Conservation (phyloP, 2,888 invertebrate species). For the Metopia argyrocephala region DNA sequence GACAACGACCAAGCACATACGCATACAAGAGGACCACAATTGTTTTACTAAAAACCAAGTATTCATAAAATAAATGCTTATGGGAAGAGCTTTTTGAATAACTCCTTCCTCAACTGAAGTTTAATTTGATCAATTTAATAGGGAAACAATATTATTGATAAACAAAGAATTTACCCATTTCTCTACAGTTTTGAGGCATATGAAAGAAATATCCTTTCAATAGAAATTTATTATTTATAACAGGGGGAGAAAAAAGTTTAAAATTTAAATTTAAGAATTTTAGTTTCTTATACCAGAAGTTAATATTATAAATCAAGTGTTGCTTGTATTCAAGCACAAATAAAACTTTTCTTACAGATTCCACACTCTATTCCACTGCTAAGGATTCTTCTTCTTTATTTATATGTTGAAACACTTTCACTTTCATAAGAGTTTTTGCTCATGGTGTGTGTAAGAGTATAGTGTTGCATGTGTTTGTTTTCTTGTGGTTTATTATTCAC, state of each 20-base stretch:
- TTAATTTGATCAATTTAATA: conserved; percentile 78
- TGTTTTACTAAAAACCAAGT: conserved; percentile 3
- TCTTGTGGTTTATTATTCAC: conserved; percentile 78
- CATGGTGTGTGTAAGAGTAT: conserved; percentile 35
- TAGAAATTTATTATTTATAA: conserved; percentile 45
- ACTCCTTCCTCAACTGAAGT: conserved; percentile 67
- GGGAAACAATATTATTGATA: conserved; percentile 77
- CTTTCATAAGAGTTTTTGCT: conserved; percentile 62
- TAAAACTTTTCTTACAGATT: background rate
- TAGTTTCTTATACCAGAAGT: conserved; percentile 19
- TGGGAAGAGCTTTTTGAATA: conserved; percentile 3
- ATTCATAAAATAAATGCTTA: background rate
- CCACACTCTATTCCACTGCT: background rate
- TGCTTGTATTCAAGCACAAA: background rate
- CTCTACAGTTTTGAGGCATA: background rate
- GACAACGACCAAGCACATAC: background rate
- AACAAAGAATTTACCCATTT: conserved; percentile 17
- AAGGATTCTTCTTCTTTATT: background rate
- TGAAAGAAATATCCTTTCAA: background rate
- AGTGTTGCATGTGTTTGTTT: conserved; percentile 67
- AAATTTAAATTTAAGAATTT: conserved; percentile 39
- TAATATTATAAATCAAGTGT: conserved; percentile 62
- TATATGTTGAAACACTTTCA: conserved; percentile 73
- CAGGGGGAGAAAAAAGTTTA: conserved; percentile 26
- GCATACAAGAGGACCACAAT: background rate